These are phyloP conservation scores for Tinea pellionella DNA, from an alignment of 2,888 invertebrate genomes.

Conservation along the genomic window DNA sequence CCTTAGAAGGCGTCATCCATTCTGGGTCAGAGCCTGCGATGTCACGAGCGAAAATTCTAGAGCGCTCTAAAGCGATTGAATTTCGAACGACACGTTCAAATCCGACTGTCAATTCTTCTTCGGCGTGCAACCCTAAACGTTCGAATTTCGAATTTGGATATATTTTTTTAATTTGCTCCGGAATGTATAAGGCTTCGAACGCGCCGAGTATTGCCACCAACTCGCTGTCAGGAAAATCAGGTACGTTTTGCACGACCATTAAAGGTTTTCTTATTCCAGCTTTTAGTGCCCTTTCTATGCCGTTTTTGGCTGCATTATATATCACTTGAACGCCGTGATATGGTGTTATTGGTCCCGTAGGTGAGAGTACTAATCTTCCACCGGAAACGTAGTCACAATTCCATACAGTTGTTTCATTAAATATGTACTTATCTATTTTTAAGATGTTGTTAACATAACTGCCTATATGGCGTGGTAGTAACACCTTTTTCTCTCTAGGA, in stretches of 20 bases:
- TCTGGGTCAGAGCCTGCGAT: slow-evolving; percentile 87
- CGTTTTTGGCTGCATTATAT: slow-evolving; percentile 80
- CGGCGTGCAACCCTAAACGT: slow-evolving; percentile 72
- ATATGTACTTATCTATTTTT: slow-evolving; percentile 45
- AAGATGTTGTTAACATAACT: slow-evolving; percentile 41
- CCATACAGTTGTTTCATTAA: slow-evolving; percentile 68
- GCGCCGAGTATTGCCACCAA: slow-evolving; percentile 87
- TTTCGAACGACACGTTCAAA: slow-evolving; percentile 69
- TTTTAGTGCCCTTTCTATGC: slow-evolving; percentile 81
- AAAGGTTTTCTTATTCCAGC: slow-evolving; percentile 86
- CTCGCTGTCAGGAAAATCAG: slow-evolving; percentile 78
- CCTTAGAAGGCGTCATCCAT: slow-evolving; percentile 84
- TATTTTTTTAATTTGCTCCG: slow-evolving; percentile 80
- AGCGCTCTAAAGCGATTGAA: slow-evolving; percentile 74
- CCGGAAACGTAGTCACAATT: slow-evolving; percentile 72
- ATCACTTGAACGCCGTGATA: slow-evolving; percentile 55
- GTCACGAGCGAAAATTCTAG: slow-evolving; percentile 65
- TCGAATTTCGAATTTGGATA: slow-evolving; percentile 70
- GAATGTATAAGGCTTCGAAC: slow-evolving; percentile 88
- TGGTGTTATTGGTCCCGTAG: slow-evolving; percentile 80
- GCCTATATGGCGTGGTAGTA: slow-evolving; percentile 46
- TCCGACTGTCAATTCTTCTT: slow-evolving; percentile 61
- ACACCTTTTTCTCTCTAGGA: slow-evolving; percentile 54
- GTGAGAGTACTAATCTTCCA: slow-evolving; percentile 76
- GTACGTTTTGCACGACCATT: slow-evolving; percentile 75